Conservation (phyloP, 2,113 vertebrate species). For the Struthidea cinerea region DNA sequence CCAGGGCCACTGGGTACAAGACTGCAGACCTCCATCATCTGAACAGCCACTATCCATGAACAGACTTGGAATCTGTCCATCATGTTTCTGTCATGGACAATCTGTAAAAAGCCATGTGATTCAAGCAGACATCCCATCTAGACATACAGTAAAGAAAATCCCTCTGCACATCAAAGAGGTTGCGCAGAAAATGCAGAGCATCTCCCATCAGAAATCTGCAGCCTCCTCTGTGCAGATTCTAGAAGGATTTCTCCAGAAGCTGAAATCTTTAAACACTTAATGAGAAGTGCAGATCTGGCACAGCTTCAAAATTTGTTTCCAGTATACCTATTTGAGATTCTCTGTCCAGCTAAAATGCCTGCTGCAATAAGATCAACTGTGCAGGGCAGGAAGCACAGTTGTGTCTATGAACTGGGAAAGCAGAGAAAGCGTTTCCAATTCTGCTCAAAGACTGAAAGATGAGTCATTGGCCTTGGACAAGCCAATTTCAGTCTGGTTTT, state of each 20-base stretch:
- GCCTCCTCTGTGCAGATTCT: not conserved
- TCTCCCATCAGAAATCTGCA: not conserved
- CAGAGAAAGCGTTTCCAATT: not conserved
- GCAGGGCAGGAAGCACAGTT: fast-evolving
- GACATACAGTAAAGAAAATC: not conserved
- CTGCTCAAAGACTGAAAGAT: not conserved
- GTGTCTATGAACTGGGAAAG: not conserved
- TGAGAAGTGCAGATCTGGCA: not conserved
- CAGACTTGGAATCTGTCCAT: not conserved
- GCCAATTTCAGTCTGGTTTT: not conserved
- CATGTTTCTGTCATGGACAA: not conserved
- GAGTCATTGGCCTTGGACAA: not conserved
- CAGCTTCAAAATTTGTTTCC: not conserved
- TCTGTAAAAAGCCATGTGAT: not conserved
- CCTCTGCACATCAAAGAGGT: not conserved
- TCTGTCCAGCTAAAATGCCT: not conserved
- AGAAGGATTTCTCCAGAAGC: not conserved
- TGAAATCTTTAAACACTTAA: not conserved
- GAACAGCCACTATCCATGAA: not conserved
- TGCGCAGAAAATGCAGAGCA: not conserved
- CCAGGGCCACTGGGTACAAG: too few species aligned
- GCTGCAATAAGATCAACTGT: not conserved
- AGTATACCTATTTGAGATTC: not conserved
- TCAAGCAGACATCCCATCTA: not conserved
- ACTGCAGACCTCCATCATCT: not conserved